Evolutionary conservation across 2,113 vertebrate species (phyloP).

Genomic region (Dipodomys ordii): DNA sequence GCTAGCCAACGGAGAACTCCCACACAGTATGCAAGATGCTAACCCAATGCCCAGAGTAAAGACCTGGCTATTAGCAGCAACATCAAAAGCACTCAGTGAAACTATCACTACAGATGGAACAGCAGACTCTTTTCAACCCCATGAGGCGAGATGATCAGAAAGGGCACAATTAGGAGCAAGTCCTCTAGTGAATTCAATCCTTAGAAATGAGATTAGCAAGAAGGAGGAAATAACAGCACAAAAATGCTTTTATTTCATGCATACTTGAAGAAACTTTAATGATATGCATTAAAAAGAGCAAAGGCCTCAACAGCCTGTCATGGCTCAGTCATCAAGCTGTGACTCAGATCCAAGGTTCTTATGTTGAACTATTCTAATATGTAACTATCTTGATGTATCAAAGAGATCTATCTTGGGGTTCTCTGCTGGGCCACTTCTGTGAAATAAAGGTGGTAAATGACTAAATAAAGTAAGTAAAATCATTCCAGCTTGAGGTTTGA

Average conservation of each 20-base stretch:
- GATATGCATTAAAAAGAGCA: background rate
- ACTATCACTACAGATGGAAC: background rate
- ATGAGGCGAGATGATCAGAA: background rate
- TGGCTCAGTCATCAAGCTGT: background rate
- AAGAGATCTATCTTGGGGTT: background rate
- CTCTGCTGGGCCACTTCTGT: background rate
- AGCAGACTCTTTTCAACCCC: background rate
- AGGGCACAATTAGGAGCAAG: background rate
- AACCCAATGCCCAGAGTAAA: background rate
- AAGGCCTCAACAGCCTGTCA: background rate
- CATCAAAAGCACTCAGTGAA: background rate
- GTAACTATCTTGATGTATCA: background rate
- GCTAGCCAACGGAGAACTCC: background rate
- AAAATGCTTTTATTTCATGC: background rate
- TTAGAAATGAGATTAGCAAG: background rate
- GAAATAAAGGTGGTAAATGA: constrained; percentile 27
- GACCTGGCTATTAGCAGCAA: background rate
- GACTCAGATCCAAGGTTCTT: background rate
- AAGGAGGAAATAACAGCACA: background rate
- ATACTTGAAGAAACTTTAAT: background rate
- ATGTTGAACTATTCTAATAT: too few relatives aligned
- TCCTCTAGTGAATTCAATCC: background rate
- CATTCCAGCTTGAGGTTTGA: background rate
- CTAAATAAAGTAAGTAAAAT: constrained; percentile 18
- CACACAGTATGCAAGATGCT: background rate